Evolutionary conservation across 1,140 invertebrate genomes (phyloP), one percentile per base, ranked within the genome.

Genomic region (Ceratosolen fusciceps): DNA sequence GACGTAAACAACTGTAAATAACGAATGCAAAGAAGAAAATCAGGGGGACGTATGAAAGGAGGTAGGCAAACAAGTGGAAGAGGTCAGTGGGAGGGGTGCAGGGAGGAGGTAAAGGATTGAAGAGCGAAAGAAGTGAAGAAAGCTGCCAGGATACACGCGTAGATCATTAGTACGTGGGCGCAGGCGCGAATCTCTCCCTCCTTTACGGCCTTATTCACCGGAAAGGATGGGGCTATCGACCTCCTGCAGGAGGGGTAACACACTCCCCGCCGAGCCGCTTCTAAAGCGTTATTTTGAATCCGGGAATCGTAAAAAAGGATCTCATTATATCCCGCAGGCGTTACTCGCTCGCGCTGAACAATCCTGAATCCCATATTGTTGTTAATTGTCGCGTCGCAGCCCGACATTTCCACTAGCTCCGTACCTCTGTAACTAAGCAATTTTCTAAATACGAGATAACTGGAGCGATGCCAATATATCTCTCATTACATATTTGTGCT

Each of bases 351-450:
- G 31, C 14, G 34, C 43, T 29, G 39, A 9, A 16, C 39, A 37
- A 70, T 70, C 39, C n/a, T n/a, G 24, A 70, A 47, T 70, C 47
- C 39, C 67, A 70, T 70, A 67, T 67, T 67, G 67, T 70, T 47
- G 31, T 65, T 65, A 37, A 37, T 65, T n/a, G n/a, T 65, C 31
- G 31, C 58, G 58, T 21, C 14, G 12, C 12, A 43, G 43, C 7
- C 19, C n/a, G 12, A 16, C n/a, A 10, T 49, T 7, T 7, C 7
- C 4, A 12, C n/a, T 31, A 7, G 2, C 3, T 60, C 29, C 29
- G 56, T 60, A 5, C n/a, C 39, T 43, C 39, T 43, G n/a, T n/a
- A n/a, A n/a, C n/a, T n/a, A n/a, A n/a, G n/a, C n/a, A n/a, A n/a
- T n/a, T 43, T 43, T 12, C 39, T 43, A 43, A 43, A 12, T 5